A percentile compares a stretch with the other conserved stretches of the same genome.
Evolutionary conservation across 2,888 invertebrate genomes (phyloP).

Genomic region (Thera britannica): DNA sequence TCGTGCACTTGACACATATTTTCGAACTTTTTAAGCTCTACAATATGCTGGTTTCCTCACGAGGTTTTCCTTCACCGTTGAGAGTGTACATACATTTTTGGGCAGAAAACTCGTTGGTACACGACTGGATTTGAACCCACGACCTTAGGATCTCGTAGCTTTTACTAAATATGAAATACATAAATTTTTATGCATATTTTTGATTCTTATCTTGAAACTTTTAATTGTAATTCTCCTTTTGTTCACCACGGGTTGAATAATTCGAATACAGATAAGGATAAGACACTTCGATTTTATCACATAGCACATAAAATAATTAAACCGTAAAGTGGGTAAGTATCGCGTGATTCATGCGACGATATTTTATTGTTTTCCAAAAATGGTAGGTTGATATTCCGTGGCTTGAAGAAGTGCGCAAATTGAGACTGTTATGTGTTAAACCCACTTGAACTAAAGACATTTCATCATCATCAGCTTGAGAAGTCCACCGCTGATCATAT

Average conservation of each 20-base stretch:
- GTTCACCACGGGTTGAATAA: neutral
- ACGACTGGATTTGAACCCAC: too few relatives aligned
- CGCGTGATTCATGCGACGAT: constrained; percentile 39
- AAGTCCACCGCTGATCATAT: too few relatives aligned
- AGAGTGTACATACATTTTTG: too few relatives aligned
- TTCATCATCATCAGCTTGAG: too few relatives aligned
- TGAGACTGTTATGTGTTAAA: constrained; percentile 9
- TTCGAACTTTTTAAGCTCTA: too few relatives aligned
- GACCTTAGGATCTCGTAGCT: too few relatives aligned
- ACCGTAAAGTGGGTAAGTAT: constrained; percentile 7
- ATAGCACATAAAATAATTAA: constrained; percentile 20
- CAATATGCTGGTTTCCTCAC: too few relatives aligned
- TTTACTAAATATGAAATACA: neutral
- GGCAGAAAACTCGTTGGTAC: too few relatives aligned
- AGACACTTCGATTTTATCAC: constrained; percentile 24
- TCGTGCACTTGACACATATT: too few relatives aligned
- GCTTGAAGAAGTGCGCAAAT: constrained; percentile 24
- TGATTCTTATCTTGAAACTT: neutral
- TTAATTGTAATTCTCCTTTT: neutral
- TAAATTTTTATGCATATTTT: neutral
- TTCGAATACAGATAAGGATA: constrained; percentile 9
- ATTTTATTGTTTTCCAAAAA: constrained; percentile 43
- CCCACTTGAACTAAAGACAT: constrained; percentile 10
- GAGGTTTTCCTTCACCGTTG: too few relatives aligned
- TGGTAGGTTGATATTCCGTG: constrained; percentile 22